These are phyloP conservation scores for Equus przewalskii DNA, from an alignment of 2,113 vertebrate genomes.

Conservation along the genomic window DNA sequence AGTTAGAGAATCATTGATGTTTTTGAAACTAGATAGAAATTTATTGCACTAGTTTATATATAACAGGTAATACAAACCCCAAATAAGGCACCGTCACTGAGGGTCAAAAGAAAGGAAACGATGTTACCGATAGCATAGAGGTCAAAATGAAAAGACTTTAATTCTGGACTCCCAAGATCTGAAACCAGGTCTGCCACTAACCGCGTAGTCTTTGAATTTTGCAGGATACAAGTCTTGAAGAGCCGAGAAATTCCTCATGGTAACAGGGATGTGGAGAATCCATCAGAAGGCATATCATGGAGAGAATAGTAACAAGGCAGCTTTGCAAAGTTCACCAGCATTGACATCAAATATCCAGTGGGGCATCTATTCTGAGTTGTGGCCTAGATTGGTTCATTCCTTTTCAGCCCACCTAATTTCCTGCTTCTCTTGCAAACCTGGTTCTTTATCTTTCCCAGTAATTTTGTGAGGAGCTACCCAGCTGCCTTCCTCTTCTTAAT, in stretches of 20 bases:
- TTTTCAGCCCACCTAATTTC: background rate
- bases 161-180: background rate
- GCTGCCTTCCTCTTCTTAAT: background rate
- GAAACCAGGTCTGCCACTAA: background rate
- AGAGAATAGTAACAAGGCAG: rapidly evolving
- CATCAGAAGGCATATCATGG: no score
- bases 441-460: background rate
- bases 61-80: background rate
- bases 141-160: background rate
- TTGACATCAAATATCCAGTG: background rate
- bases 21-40: background rate
- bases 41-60: background rate
- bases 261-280: background rate
- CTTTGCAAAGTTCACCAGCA: background rate
- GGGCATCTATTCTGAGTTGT: background rate
- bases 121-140: background rate
- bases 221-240: background rate
- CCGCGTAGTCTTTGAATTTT: background rate
- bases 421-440: background rate
- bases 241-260: background rate
- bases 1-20: background rate
- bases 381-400: background rate
- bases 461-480: background rate
- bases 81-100: background rate
- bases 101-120: background rate